A percentile compares a stretch with the other conserved stretches of the same genome.
These are phyloP conservation scores for Coelopa frigida DNA, from an alignment of 1,140 invertebrate species.

Conservation along the genomic window DNA sequence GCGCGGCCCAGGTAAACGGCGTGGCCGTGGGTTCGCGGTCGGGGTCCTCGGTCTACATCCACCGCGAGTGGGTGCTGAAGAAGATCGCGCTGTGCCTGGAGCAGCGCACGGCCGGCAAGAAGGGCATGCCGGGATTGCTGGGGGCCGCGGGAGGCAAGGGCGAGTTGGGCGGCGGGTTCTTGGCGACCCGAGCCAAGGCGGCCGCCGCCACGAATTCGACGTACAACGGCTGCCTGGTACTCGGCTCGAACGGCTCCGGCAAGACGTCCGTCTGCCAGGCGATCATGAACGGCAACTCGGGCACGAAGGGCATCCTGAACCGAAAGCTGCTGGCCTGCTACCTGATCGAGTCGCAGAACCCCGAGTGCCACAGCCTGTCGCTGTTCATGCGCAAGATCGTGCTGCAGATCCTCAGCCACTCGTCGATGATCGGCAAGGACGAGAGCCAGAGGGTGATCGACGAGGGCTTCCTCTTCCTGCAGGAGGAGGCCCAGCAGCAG, in stretches of 20 bases:
- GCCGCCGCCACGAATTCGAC: conserved; percentile 35
- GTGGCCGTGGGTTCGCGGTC: conserved; percentile 14
- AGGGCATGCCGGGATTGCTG: conserved; percentile 26
- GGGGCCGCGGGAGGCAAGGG: conserved; percentile 17
- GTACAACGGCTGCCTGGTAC: conserved; percentile 40
- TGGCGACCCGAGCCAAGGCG: conserved; percentile 32
- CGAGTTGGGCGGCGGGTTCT: conserved; percentile 17
- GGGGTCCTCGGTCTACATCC: conserved; percentile 30
- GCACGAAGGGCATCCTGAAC: conserved; percentile 53
- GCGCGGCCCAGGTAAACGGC: too few species aligned
- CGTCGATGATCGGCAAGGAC: conserved; percentile 43
- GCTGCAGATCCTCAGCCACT: conserved; percentile 66
- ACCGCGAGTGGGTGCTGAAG: conserved; percentile 88
- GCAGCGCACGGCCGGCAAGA: conserved; percentile 55
- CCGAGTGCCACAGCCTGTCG: conserved; percentile 58
- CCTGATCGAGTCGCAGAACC: conserved; percentile 56
- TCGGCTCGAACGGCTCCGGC: conserved; percentile 64
- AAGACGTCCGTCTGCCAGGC: conserved; percentile 68
- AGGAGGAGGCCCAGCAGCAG: conserved; percentile 35
- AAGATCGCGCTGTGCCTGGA: conserved; percentile 89
- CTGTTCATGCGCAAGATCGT: conserved; percentile 80
- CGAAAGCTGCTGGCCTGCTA: conserved; percentile 72
- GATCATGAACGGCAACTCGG: conserved; percentile 43
- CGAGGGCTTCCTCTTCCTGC: conserved; percentile 37
- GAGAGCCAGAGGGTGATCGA: conserved; percentile 37